These are phyloP conservation scores for Lophura nycthemera DNA, from an alignment of 2,113 vertebrate species.

Conservation along the genomic window DNA sequence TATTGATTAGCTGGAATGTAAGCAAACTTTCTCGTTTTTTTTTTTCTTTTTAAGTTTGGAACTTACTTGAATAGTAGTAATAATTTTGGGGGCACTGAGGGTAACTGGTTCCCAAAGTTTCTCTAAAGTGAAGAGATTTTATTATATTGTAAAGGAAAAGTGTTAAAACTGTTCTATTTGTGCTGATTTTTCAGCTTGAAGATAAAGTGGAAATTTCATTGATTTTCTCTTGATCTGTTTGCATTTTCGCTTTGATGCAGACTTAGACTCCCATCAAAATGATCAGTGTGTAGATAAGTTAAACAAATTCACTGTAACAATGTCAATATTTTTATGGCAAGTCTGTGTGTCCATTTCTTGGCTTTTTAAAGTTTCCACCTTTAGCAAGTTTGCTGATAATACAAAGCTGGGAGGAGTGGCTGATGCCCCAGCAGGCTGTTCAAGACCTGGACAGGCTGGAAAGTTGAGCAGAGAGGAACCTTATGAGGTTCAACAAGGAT, in stretches of 20 bases:
- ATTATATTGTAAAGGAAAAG: neutral
- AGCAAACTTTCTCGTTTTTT: neutral
- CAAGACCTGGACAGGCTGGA: too few species aligned
- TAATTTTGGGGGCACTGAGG: neutral
- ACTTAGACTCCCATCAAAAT: neutral
- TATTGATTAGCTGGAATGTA: neutral
- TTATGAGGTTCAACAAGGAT: too few species aligned
- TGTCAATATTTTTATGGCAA: neutral
- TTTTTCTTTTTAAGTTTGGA: neutral
- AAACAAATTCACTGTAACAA: neutral
- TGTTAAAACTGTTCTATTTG: neutral
- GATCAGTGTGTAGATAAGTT: neutral
- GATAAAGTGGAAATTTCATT: neutral
- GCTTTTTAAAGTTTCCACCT: neutral
- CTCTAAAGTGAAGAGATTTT: neutral
- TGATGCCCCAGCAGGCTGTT: too few species aligned
- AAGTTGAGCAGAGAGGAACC: too few species aligned
- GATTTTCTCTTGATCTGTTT: neutral
- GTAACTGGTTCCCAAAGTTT: neutral
- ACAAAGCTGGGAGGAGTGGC: too few species aligned
- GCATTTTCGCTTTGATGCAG: neutral
- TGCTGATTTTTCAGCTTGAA: neutral
- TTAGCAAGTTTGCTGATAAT: too few species aligned
- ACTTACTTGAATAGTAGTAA: neutral
- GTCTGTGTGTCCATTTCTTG: neutral